phyloP scores from a whole-genome alignment of 2,888 invertebrate species.

The Pimpla rufipes region DNA sequence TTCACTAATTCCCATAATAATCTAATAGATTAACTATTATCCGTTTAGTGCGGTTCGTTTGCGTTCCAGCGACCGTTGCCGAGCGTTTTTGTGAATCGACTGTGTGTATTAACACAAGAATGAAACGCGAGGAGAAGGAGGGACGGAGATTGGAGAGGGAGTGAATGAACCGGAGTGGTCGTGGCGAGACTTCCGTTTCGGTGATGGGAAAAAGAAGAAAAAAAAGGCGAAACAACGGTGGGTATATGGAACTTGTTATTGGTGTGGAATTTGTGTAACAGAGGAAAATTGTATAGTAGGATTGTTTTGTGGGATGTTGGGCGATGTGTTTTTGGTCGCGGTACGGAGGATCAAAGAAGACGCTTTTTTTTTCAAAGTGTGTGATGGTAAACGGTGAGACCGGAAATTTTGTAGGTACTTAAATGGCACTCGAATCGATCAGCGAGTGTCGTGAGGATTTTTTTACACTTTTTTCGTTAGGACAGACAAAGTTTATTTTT shows the following conservation, averaged over 20 bases:
- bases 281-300: conserved; percentile 31
- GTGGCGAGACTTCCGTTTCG: conserved; percentile 59
- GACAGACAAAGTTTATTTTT: no score
- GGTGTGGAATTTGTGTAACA: neutral
- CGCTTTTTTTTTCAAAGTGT: neutral
- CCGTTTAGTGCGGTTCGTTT: conserved; percentile 84
- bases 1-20: conserved; percentile 85
- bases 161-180: conserved; percentile 56
- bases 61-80: conserved; percentile 68
- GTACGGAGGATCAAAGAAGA: conserved; percentile 13
- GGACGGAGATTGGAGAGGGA: conserved; percentile 1
- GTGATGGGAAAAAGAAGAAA: conserved; percentile 19
- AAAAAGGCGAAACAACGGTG: conserved; percentile 30
- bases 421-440: conserved; percentile 3
- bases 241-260: neutral
- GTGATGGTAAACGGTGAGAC: neutral
- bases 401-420: neutral
- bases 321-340: neutral
- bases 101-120: conserved; percentile 16
- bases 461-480: no score
- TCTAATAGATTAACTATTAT: conserved; percentile 85
- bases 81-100: conserved; percentile 58
- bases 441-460: neutral
- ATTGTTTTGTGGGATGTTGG: neutral
- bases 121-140: conserved; percentile 38